A percentile compares a stretch with the other conserved stretches of the same genome.
phyloP scores from a whole-genome alignment of 2,113 vertebrate genomes.

The Saguinus imperator region DNA sequence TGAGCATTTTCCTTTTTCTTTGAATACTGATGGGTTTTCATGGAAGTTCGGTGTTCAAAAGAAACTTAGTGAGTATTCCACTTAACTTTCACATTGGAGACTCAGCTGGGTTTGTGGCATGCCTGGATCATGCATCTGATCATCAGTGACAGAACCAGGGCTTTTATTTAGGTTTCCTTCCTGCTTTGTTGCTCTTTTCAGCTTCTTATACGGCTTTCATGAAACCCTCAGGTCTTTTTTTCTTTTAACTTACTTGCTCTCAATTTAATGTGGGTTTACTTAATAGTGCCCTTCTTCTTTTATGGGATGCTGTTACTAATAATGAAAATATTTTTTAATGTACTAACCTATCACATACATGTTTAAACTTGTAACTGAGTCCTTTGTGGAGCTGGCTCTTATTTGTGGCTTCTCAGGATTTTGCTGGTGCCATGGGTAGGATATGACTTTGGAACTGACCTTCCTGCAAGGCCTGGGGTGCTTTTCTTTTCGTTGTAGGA shows the following conservation, averaged over 20 bases:
- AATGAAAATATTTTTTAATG: not conserved
- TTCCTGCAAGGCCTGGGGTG: not conserved
- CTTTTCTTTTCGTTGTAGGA: not conserved
- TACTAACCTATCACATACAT: not conserved
- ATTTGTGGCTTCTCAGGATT: not conserved
- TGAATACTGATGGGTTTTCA: not conserved
- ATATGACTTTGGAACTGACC: not conserved
- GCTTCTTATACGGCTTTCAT: not conserved
- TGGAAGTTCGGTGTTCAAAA: not conserved
- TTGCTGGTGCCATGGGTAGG: not conserved
- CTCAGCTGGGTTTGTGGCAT: not conserved
- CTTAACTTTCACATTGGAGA: not conserved
- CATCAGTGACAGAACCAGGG: not conserved
- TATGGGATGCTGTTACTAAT: not conserved
- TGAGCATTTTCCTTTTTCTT: not conserved
- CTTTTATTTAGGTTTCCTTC: not conserved
- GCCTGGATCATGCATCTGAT: not conserved
- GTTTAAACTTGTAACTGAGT: constrained; percentile 9
- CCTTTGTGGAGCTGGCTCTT: not conserved
- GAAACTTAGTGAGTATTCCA: not conserved
- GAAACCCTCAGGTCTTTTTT: not conserved
- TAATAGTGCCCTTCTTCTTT: not conserved
- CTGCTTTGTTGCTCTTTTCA: not conserved
- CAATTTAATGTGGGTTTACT: not conserved
- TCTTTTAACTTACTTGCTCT: not conserved